Evolutionary conservation across 2,888 invertebrate genomes (phyloP).

Genomic region (Platypus cylindrus): DNA sequence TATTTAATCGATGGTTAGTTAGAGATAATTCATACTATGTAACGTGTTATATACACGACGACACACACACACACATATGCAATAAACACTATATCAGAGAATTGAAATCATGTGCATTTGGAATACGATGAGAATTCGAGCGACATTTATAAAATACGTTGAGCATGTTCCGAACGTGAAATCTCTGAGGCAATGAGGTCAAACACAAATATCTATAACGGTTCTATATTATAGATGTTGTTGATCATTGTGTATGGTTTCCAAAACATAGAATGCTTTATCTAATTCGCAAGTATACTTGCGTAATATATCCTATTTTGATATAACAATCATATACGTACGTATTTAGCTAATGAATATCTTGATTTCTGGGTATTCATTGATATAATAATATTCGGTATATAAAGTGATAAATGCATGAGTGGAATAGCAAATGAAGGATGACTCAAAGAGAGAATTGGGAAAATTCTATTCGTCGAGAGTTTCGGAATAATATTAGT

Average conservation of each 20-base stretch:
- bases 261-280: slow-evolving; percentile 8
- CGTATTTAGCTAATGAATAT: too few species aligned
- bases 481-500: too few species aligned
- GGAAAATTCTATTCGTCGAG: too few species aligned
- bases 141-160: slow-evolving; percentile 11
- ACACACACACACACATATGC: too few species aligned
- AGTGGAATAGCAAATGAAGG: too few species aligned
- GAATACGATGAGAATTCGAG: slow-evolving; percentile 11
- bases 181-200: slow-evolving; percentile 10
- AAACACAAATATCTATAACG: slow-evolving; percentile 10
- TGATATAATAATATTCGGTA: too few species aligned
- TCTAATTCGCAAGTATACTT: slow-evolving; percentile 1
- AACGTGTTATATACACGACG: slow-evolving; percentile 10
- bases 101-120: slow-evolving; percentile 11
- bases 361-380: too few species aligned
- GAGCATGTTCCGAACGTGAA: slow-evolving; percentile 9
- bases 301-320: too few species aligned
- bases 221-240: neutral
- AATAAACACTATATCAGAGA: slow-evolving; percentile 6
- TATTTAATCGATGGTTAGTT: slow-evolving; percentile 6
- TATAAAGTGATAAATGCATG: too few species aligned
- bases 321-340: too few species aligned
- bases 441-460: too few species aligned
- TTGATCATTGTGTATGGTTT: slow-evolving; percentile 7
- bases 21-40: slow-evolving; percentile 8